Conservation (phyloP, 2,797 vertebrate species). For the Oreonectes daqikongensis region DNA sequence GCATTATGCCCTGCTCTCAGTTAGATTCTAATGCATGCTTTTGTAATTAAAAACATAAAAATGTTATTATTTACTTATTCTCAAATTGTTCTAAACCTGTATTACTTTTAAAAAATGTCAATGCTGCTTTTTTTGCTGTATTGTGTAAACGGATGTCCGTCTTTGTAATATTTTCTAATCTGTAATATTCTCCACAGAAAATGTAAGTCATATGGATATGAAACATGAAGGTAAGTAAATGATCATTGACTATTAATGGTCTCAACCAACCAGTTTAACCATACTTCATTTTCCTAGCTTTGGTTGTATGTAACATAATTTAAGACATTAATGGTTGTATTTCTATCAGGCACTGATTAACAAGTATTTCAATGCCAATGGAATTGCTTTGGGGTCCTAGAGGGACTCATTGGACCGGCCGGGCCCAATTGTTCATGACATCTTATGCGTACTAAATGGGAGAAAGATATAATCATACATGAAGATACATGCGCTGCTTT, state of each 20-base stretch:
- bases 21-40: not conserved
- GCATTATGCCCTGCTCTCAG: conserved; percentile 39
- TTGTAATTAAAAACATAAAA: not conserved
- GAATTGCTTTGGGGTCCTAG: not conserved
- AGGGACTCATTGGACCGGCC: not conserved
- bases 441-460: not conserved
- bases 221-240: not conserved
- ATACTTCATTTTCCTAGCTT: not conserved
- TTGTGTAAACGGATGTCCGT: not conserved
- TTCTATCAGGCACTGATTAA: not conserved
- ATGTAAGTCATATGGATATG: not conserved
- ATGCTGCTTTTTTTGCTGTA: not conserved
- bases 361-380: not conserved
- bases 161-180: not conserved
- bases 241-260: not conserved
- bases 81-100: too few species aligned
- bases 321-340: not conserved
- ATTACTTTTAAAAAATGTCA: too few species aligned
- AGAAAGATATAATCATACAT: not conserved
- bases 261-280: not conserved
- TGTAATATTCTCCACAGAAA: not conserved
- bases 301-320: not conserved
- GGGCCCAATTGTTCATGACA: not conserved
- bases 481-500: not conserved
- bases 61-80: not conserved